Evolutionary conservation across 2,113 vertebrate species (phyloP), one percentile per base, ranked within the genome.

Genomic region (Lophius piscatorius): DNA sequence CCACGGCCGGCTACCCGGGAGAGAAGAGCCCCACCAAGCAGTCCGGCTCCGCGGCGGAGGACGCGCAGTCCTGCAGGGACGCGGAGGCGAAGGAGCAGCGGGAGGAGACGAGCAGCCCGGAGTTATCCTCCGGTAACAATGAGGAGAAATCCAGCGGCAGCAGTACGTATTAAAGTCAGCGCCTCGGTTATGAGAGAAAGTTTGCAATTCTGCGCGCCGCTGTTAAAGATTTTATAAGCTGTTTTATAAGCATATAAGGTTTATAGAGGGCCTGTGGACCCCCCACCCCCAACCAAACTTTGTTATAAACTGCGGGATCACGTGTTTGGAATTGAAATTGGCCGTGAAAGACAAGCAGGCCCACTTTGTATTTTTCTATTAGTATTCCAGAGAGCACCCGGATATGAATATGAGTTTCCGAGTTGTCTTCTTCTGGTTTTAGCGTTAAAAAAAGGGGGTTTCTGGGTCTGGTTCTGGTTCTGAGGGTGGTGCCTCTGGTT

Each of bases 241-340:
- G 94, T 98, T 98, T 98, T 98, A 98, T 98, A 98, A 97, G 95
- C 96, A 91, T 95, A 97, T 94, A 95, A 97, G 95, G 95, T 97
- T 98, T 98, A 98, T 96, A 93, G 95, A 98, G 94, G 94, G 93
- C 94, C 94, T 91, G 93, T 93, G 94, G 94, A 94, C 94, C 95
- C 95, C 93, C 94, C 94, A 47, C 94, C 92, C 94, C 94, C 94
- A 94, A 94, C 93, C 94, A 95, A 97, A 97, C 93, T 94, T 96
- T 95, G 92, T 95, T 96, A 95, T 96, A 96, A 95, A 95, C 94
- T 93, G 92, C 92, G 91, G 85, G 92, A 95, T 97, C 95, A 96
- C 95, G 95, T 97, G 95, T 91, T 94, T 94, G 94, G 92, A 93
- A 91, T 94, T 97, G 94, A 98, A 98, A 96, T 97, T 97, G 95